These are phyloP conservation scores for Koerneria pararmatus DNA, from an alignment of 2,888 invertebrate genomes.

Conservation along the genomic window DNA sequence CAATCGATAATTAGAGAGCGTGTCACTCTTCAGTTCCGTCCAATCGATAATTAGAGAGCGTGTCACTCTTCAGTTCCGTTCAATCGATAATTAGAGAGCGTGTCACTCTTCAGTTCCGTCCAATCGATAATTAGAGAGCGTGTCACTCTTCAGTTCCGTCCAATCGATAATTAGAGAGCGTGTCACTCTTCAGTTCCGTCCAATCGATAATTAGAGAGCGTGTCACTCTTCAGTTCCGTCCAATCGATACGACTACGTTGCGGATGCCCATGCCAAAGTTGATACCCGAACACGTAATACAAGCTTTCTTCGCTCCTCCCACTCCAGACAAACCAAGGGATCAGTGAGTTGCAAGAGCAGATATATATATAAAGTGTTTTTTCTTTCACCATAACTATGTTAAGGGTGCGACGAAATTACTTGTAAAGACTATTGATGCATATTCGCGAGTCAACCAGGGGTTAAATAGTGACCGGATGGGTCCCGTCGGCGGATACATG, in stretches of 20 bases:
- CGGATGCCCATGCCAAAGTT: too few species aligned
- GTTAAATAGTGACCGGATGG: too few species aligned
- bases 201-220: background rate
- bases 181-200: background rate
- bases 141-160: background rate
- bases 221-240: constrained; percentile 70
- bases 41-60: too few species aligned
- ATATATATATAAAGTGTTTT: background rate
- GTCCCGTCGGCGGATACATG: too few species aligned
- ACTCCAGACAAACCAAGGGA: constrained; percentile 91
- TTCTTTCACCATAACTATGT: background rate
- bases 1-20: too few species aligned
- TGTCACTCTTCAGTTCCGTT: too few species aligned
- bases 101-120: background rate
- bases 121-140: background rate
- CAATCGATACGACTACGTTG: constrained; percentile 83
- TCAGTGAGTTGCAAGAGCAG: constrained; percentile 52
- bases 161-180: background rate
- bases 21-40: too few species aligned
- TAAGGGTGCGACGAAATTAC: too few species aligned
- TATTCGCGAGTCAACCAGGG: too few species aligned
- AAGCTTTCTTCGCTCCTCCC: constrained; percentile 90
- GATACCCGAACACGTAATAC: too few species aligned
- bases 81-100: too few species aligned
- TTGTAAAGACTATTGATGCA: too few species aligned